Conservation (phyloP, 2,797 vertebrate genomes). For the Muscicapa striata region DNA sequence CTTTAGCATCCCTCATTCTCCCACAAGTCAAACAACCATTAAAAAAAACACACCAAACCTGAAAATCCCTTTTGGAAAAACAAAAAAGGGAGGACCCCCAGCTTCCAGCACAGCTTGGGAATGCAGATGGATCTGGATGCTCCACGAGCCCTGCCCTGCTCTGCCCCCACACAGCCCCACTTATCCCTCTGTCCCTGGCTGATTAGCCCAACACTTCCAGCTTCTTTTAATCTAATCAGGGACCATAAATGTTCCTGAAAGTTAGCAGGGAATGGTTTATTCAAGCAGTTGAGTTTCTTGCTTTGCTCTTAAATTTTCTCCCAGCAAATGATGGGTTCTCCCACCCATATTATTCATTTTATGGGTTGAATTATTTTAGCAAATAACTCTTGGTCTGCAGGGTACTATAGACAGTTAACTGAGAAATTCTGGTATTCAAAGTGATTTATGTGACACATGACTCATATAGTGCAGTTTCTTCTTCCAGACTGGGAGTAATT, state of each 20-base stretch:
- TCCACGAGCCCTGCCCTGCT: not conserved
- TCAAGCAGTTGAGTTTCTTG: not conserved
- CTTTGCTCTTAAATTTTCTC: slow-evolving; percentile 23
- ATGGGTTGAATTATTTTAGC: slow-evolving; percentile 45
- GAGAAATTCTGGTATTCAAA: slow-evolving; percentile 35
- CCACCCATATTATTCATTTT: slow-evolving; percentile 12
- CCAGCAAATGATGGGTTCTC: not conserved
- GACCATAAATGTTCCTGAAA: not conserved
- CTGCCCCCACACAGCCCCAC: not conserved
- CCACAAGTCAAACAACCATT: too few relatives aligned
- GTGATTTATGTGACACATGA: slow-evolving; percentile 27
- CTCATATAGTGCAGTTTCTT: not conserved
- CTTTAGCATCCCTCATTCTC: too few relatives aligned
- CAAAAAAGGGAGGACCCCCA: too few relatives aligned
- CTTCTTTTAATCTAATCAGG: not conserved
- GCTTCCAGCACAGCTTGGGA: not conserved
- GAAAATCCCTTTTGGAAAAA: too few relatives aligned
- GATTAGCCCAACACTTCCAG: not conserved
- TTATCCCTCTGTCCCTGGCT: not conserved
- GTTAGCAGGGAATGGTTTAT: slow-evolving; percentile 1
- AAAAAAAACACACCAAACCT: too few relatives aligned
- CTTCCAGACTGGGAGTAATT: slow-evolving; percentile 7
- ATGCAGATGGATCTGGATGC: not conserved
- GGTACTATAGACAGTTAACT: slow-evolving; percentile 20
- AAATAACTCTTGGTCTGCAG: slow-evolving; percentile 45